These are phyloP conservation scores for Paralvinella palmiformis DNA, from an alignment of 1,140 invertebrate species.

Conservation along the genomic window DNA sequence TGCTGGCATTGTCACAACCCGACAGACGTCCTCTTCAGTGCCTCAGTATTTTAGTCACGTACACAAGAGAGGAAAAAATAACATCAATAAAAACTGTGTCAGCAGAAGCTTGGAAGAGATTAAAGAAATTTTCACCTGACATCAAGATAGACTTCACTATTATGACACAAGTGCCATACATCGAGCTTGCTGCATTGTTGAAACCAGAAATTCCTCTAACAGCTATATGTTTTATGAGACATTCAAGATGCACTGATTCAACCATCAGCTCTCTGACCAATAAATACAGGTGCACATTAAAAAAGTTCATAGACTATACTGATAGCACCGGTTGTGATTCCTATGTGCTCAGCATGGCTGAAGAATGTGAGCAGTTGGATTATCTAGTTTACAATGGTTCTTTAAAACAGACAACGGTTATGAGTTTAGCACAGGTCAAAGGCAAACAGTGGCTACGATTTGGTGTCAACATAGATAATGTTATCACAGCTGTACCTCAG, in stretches of 20 bases:
- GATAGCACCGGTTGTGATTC: background rate
- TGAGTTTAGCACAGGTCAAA: slow-evolving; percentile 1
- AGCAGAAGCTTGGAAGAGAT: slow-evolving; percentile 20
- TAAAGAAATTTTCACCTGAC: slow-evolving; percentile 18
- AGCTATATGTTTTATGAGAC: slow-evolving; percentile 22
- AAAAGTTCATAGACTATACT: slow-evolving; percentile 24
- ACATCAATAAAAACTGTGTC: slow-evolving; percentile 21
- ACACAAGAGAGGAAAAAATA: background rate
- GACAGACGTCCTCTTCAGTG: slow-evolving; percentile 18
- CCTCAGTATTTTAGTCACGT: slow-evolving; percentile 26
- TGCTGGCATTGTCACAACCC: slow-evolving; percentile 19
- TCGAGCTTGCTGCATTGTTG: slow-evolving; percentile 26
- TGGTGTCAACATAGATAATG: background rate
- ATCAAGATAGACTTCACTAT: slow-evolving; percentile 26
- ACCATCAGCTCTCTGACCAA: slow-evolving; percentile 21
- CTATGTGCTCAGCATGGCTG: background rate
- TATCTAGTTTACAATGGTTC: slow-evolving; percentile 6
- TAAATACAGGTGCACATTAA: slow-evolving; percentile 23
- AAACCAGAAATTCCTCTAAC: slow-evolving; percentile 26
- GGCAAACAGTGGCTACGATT: slow-evolving; percentile 1
- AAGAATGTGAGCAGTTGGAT: slow-evolving; percentile 1
- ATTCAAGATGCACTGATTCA: slow-evolving; percentile 22
- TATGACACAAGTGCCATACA: slow-evolving; percentile 22
- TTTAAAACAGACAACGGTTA: slow-evolving; percentile 9
- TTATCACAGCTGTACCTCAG: too few relatives aligned